These are phyloP conservation scores for Drosophila takahashii DNA, from an alignment of 1,140 invertebrate genomes.

Conservation along the genomic window DNA sequence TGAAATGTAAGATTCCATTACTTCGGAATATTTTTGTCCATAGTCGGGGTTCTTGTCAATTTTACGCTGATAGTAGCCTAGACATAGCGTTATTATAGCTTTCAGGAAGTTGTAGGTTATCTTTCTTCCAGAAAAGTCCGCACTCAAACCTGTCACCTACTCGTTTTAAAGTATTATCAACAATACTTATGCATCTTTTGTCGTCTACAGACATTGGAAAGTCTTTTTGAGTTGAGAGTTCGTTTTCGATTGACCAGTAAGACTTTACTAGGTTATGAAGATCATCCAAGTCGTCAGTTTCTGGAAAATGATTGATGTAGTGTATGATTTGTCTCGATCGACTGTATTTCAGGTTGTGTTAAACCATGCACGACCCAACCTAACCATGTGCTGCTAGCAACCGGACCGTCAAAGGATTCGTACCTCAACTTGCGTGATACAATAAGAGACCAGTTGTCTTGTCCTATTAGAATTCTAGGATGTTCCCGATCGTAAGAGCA, in stretches of 20 bases:
- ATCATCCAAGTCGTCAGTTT: constrained; percentile 2
- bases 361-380: too few relatives aligned
- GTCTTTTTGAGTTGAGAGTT: too few relatives aligned
- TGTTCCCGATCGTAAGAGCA: background rate
- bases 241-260: background rate
- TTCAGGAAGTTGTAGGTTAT: too few relatives aligned
- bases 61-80: background rate
- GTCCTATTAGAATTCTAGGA: constrained; percentile 3
- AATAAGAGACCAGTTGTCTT: too few relatives aligned
- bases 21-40: background rate
- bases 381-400: too few relatives aligned
- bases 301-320: background rate
- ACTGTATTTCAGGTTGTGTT: background rate
- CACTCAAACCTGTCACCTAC: background rate
- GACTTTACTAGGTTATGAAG: constrained; percentile 7
- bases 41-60: background rate
- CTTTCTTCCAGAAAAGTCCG: constrained; percentile 10
- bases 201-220: constrained; percentile 6
- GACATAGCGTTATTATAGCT: too few relatives aligned
- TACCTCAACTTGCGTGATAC: too few relatives aligned
- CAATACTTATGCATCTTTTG: constrained; percentile 2
- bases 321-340: background rate
- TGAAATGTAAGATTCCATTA: background rate
- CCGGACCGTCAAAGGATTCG: too few relatives aligned
- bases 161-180: constrained; percentile 5